Conservation (phyloP, 2,797 vertebrate species). For the Tamandua tetradactyla region DNA sequence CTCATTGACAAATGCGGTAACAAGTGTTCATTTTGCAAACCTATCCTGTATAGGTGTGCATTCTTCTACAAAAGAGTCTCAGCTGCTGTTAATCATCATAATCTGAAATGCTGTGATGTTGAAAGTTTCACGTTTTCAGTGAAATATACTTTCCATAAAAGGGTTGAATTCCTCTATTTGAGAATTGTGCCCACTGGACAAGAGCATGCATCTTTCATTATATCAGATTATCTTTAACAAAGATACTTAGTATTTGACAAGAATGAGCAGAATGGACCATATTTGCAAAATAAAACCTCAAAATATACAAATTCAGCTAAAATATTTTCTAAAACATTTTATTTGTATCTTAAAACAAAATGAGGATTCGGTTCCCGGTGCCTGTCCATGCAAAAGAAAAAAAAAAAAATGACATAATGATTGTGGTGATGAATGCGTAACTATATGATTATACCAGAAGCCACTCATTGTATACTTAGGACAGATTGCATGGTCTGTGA, state of each 20-base stretch:
- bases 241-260: background rate
- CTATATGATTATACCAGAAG: no score
- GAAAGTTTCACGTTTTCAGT: background rate
- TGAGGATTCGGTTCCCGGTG: no score
- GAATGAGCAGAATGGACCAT: background rate
- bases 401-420: no score
- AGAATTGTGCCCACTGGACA: background rate
- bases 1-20: background rate
- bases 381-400: no score
- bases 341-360: slow-evolving; percentile 30
- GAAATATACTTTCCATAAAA: background rate
- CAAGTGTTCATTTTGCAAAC: background rate
- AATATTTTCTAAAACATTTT: background rate
- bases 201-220: background rate
- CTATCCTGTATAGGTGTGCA: background rate
- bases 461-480: no score
- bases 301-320: slow-evolving; percentile 12
- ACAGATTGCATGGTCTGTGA: no score
- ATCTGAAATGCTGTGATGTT: background rate
- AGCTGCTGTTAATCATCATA: background rate
- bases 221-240: background rate
- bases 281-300: background rate
- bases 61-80: background rate
- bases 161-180: background rate
- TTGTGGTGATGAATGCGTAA: no score